Conservation (phyloP, 2,113 vertebrate species). For the Amphilophus citrinellus region DNA sequence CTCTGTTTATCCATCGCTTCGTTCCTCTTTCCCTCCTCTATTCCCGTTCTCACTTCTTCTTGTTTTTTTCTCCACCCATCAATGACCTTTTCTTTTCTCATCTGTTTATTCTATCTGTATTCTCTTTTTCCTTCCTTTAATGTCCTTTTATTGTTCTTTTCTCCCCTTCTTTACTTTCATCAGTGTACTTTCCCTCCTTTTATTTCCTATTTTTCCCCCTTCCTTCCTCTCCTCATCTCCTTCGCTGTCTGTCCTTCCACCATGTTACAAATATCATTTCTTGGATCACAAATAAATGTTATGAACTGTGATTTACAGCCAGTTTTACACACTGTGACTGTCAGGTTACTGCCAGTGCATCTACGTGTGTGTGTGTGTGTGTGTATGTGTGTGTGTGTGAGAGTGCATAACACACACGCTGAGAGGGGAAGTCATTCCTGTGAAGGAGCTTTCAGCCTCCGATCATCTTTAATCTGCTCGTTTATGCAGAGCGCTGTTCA, state of each 20-base stretch:
- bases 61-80: neutral
- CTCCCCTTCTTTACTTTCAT: neutral
- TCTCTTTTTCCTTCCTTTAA: neutral
- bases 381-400: neutral
- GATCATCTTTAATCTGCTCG: conserved; percentile 54
- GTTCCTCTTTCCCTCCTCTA: neutral
- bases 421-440: conserved; percentile 40
- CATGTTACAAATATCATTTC: neutral
- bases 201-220: neutral
- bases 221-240: neutral
- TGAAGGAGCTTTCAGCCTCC: conserved; percentile 47
- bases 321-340: conserved; percentile 8
- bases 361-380: neutral
- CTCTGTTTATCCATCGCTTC: neutral
- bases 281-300: conserved; percentile 18
- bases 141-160: neutral
- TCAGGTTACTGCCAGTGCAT: neutral
- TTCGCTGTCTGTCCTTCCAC: neutral
- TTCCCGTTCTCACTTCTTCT: neutral
- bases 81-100: neutral
- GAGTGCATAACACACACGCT: neutral
- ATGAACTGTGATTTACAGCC: conserved; percentile 18
- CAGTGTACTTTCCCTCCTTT: neutral
- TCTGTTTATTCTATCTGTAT: neutral
- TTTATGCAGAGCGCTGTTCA: conserved; percentile 60